Evolutionary conservation across 2,888 invertebrate species (phyloP), one percentile per base, ranked within the genome.

Genomic region (Limnephilus rhombicus): DNA sequence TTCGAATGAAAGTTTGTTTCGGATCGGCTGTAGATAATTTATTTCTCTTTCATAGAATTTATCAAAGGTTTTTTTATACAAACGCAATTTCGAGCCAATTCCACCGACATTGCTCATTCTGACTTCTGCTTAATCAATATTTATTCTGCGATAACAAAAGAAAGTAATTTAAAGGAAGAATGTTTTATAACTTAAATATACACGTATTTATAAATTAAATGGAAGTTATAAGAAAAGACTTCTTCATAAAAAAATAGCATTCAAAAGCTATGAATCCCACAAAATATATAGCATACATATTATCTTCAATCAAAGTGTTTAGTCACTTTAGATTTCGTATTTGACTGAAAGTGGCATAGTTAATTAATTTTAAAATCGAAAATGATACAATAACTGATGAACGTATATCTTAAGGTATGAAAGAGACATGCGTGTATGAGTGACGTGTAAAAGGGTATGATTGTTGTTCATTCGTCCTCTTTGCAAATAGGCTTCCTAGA

Each of bases 1-100:
- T 37, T 83, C 37, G 34, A n/a, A 37, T 37, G 83, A 83, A 83
- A 41, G 83, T 83, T 83, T 37, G 18, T 83, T 37, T 83, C 68
- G 68, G n/a, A n/a, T 68, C 68, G 68, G 24, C 68, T 9, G 68
- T 24, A 68, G 68, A 68, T 24, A 68, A 68, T 24, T 68, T 68
- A 68, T 68, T 68, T 68, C 68, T 68, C 68, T 68, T 68, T 68
- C 24, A 68, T n/a, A 68, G 24, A 68, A 68, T 68, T 68, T 68
- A 68, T 68, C 68, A 68, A 68, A 68, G 68, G 68, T 68, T 68
- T 68, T 68, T 68, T 68, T 24, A n/a, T 24, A n/a, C 68, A 68
- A 68, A 68, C 68, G 24, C 68, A 24, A 68, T 68, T 68, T 68
- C 7, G 5, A 68, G 24, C 68, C 68, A 68, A 68, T 68, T n/a